phyloP scores from a whole-genome alignment of 2,797 vertebrate genomes.

The Halcyon chelicuti region DNA sequence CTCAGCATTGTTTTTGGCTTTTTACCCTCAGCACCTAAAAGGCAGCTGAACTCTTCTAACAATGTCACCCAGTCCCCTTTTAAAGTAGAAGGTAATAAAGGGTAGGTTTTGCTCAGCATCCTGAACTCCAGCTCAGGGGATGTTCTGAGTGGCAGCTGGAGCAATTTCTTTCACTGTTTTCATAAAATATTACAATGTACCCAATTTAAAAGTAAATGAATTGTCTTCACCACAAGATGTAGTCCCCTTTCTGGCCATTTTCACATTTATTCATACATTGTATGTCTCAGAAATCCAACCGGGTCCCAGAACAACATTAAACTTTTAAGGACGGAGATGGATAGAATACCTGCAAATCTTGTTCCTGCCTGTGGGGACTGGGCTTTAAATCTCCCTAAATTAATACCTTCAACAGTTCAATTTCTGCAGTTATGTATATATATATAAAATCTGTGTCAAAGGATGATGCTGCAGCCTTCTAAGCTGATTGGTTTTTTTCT shows the following conservation, averaged over 20 bases:
- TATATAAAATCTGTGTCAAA: neutral
- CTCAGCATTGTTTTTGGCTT: neutral
- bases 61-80: neutral
- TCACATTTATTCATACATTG: neutral
- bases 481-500: neutral
- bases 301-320: neutral
- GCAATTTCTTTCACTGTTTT: neutral
- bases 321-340: neutral
- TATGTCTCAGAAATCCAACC: neutral
- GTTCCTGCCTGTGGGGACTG: neutral
- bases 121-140: neutral
- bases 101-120: neutral
- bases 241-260: constrained; percentile 4
- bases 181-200: neutral
- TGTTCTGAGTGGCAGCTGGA: neutral
- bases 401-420: neutral
- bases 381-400: neutral
- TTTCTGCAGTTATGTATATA: neutral
- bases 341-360: neutral
- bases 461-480: neutral
- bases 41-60: neutral
- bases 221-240: neutral
- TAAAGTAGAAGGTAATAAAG: neutral
- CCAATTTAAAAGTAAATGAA: constrained; percentile 22
- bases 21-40: neutral